phyloP scores from a whole-genome alignment of 2,888 invertebrate genomes.

The Platerodrilus igneus region DNA sequence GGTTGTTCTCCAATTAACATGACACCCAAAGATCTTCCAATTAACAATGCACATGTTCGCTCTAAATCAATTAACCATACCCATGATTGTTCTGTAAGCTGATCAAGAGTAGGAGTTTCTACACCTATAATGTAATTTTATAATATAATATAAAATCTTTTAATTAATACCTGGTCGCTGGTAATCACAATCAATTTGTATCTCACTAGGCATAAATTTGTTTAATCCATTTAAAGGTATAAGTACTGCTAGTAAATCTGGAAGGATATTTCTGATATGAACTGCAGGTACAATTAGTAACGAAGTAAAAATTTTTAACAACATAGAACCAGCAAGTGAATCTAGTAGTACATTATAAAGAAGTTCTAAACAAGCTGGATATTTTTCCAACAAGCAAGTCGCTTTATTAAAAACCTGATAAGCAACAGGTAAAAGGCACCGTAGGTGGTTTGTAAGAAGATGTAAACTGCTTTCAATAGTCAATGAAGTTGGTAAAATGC shows the following conservation, averaged over 20 bases:
- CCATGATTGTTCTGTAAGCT: constrained; percentile 50
- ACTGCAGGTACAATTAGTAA: constrained; percentile 52
- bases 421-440: constrained; percentile 39
- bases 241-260: constrained; percentile 44
- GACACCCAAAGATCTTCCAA: constrained; percentile 56
- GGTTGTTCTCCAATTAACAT: constrained; percentile 52
- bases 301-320: constrained; percentile 55
- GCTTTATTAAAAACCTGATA: constrained; percentile 41
- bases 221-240: constrained; percentile 46
- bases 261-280: constrained; percentile 42
- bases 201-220: constrained; percentile 43
- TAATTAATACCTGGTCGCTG: constrained; percentile 15
- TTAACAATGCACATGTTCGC: constrained; percentile 55
- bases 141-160: background rate
- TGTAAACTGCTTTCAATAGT: constrained; percentile 23
- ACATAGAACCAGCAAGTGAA: constrained; percentile 56
- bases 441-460: constrained; percentile 38
- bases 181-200: constrained; percentile 36
- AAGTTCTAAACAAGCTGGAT: constrained; percentile 44
- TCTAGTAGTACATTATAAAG: constrained; percentile 51
- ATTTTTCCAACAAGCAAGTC: constrained; percentile 39
- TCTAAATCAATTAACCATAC: constrained; percentile 59
- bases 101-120: constrained; percentile 50
- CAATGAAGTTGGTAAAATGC: constrained; percentile 20
- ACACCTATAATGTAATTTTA: constrained; percentile 38